Evolutionary conservation across 2,797 vertebrate genomes (phyloP), one percentile per base, ranked within the genome.

Genomic region (Crax fasciolata): DNA sequence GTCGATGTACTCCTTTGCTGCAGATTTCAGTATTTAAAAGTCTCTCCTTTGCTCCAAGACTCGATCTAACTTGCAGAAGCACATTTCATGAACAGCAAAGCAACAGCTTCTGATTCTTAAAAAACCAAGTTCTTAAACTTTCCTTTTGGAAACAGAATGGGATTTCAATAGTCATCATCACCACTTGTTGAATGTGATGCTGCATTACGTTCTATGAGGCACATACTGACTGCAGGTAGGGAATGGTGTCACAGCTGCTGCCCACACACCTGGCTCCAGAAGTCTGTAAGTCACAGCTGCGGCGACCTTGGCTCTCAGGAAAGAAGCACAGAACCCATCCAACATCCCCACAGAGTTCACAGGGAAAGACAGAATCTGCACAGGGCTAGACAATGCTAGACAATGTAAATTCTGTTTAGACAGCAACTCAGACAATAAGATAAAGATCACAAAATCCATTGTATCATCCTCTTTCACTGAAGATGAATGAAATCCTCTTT

Each of bases 141-240:
- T 15, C 14, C 44, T 41, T 11, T 25, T 0, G 16, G 55, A 46
- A 4, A 18, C 35, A 35, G 35, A 35, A 35, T 35, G 35, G 35
- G 35, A 35, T 35, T 35, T 35, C 35, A 35, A 35, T 35, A 35
- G 35, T 35, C 35, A 35, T 25, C 2, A 2, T 5, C 62, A 6
- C 13, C 66, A 1, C 6, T 30, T 18, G 19, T 1, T 27, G 10
- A 3, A 0, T 0, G 43, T 0, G 35, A 11, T 2, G 28, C 43
- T 24, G 52, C 16, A 2, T 1, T 3, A 8, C 39, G 25, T 2
- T 24, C 1, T 4, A 3, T 1, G 27, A 3, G 4, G 10, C 52
- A 32, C 8, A 19, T 2, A 41, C 7, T 0, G 2, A 17, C 10
- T 11, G 10, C 7, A 11, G 35, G 9, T 28, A 17, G 9, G 55